Evolutionary conservation across 2,113 vertebrate species (phyloP), one percentile per base, ranked within the genome.

Genomic region (Menidia beryllina): DNA sequence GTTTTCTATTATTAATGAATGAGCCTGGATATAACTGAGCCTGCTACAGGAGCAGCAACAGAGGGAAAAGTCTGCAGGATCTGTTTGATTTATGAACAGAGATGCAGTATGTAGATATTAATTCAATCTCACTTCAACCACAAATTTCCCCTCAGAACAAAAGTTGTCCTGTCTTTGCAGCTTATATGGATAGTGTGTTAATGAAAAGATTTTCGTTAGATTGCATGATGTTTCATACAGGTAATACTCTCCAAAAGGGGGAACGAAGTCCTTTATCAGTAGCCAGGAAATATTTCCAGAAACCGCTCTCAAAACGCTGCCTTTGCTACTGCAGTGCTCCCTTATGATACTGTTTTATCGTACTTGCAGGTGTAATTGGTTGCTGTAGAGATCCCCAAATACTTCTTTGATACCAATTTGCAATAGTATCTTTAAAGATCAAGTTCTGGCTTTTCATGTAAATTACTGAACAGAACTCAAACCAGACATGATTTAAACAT

Each of bases 171-270:
- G 23, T 52, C 10, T 63, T 53, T 34, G 30, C 20, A 43, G 23
- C 23, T 47, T 23, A 3, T 1, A 7, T 30, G 27, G 21, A 1
- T 0, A 36, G 47, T 45, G 15, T 5, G 59, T 63, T 39, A 19
- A 0, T 19, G 24, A 48, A 59, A 63, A 27, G 11, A 23, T 26
- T 69, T 59, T 38, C 8, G 30, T 30, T 19, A 5, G 17, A 66
- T 67, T 27, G 27, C 17, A 43, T 55, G 12, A 25, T 56, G 62
- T 20, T 67, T 14, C 48, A 68, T 63, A 21, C 34, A 59, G 36
- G 48, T 36, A 45, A 26, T 4, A 13, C 13, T 48, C 45, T 34
- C 58, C 0, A 62, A 30, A 60, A 45, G 3, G 9, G 8, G 19
- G 15, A 0, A 45, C 64, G 23, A 45, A 39, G 60, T 72, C 26